Evolutionary conservation across 1,140 invertebrate genomes (phyloP).

Genomic region (Planococcus citri): DNA sequence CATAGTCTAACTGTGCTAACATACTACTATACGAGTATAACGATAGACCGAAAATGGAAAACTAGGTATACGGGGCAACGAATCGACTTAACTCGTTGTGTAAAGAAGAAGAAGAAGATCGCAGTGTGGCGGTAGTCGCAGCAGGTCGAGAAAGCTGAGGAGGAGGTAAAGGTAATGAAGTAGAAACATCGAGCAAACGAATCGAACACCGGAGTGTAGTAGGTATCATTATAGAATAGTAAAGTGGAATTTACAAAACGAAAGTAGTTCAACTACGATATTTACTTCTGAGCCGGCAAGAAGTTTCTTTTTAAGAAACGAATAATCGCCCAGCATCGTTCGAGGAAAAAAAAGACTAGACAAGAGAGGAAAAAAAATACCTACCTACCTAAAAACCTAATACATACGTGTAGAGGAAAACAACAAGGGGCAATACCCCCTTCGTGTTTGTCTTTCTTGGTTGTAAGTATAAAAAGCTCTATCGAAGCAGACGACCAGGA

Average conservation of each 20-base stretch:
- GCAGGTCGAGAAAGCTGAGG: background rate
- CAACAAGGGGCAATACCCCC: too few species aligned
- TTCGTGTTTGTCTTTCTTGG: too few species aligned
- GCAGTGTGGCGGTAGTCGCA: background rate
- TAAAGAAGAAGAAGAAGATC: background rate
- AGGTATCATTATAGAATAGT: slow-evolving; percentile 19
- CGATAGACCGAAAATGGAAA: background rate
- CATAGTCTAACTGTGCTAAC: too few species aligned
- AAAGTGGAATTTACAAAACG: slow-evolving; percentile 10
- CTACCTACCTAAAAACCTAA: too few species aligned
- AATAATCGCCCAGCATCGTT: background rate
- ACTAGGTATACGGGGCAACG: background rate
- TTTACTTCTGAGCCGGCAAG: slow-evolving; percentile 1
- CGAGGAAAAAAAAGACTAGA: too few species aligned
- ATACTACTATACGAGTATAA: too few species aligned
- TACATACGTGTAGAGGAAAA: too few species aligned
- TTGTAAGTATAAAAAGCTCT: too few species aligned
- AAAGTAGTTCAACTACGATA: slow-evolving; percentile 19
- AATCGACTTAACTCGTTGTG: background rate
- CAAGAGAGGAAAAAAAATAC: too few species aligned
- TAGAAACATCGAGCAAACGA: slow-evolving; percentile 13
- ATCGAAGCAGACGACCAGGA: too few species aligned
- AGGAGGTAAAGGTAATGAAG: slow-evolving; percentile 10
- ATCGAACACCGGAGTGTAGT: background rate
- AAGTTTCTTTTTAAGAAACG: slow-evolving; percentile 1